Conservation (phyloP, 2,113 vertebrate genomes). For the Gallinago jamesoni region DNA sequence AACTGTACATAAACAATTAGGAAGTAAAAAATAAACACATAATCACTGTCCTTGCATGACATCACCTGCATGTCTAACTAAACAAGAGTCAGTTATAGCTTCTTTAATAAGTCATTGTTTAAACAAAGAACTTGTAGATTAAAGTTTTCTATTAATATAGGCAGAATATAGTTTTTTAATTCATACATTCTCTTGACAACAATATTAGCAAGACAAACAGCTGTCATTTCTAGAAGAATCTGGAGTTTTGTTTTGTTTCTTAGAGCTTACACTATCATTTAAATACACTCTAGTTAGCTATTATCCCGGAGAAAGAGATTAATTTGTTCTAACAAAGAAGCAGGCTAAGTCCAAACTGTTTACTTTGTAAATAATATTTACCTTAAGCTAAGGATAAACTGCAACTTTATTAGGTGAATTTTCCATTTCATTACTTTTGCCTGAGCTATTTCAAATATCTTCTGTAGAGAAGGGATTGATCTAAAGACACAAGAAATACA, state of each 20-base stretch:
- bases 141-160: not conserved
- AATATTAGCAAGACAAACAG: not conserved
- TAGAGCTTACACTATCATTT: not conserved
- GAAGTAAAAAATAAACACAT: not conserved
- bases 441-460: not conserved
- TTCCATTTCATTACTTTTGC: not conserved
- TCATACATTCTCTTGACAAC: not conserved
- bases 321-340: constrained; percentile 20
- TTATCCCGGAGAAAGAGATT: constrained; percentile 16
- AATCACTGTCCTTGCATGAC: not conserved
- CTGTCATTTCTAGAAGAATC: not conserved
- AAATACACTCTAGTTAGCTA: not conserved
- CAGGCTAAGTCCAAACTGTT: not conserved
- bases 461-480: not conserved
- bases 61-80: not conserved
- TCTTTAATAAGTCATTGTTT: not conserved
- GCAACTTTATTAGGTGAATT: not conserved
- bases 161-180: constrained; percentile 5
- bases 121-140: not conserved
- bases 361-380: constrained; percentile 3
- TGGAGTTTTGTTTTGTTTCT: not conserved
- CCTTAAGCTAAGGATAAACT: not conserved
- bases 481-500: not conserved
- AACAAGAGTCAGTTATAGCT: not conserved
- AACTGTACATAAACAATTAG: not conserved